Conservation (phyloP, 1,140 invertebrate species). For the Chelonus insularis region DNA sequence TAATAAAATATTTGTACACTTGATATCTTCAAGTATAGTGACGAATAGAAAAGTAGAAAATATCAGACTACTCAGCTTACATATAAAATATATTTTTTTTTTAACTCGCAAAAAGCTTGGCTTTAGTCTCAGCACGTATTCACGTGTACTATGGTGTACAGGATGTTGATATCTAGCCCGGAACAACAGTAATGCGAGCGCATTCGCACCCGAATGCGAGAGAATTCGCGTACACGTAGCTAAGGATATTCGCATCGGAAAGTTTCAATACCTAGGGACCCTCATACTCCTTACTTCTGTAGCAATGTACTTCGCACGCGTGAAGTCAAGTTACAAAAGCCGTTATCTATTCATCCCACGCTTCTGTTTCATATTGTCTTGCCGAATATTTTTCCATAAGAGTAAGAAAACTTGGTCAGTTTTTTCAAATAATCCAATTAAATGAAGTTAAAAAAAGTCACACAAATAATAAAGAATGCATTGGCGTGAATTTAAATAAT, state of each 20-base stretch:
- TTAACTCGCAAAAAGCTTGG: not conserved
- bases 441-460: not conserved
- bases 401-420: not conserved
- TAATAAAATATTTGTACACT: no score
- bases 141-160: not conserved
- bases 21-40: no score
- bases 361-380: not conserved
- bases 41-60: not conserved
- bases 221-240: slow-evolving; percentile 9
- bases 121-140: slow-evolving; percentile 2
- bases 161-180: slow-evolving; percentile 8
- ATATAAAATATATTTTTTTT: slow-evolving; percentile 2
- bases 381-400: not conserved
- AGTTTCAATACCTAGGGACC: slow-evolving; percentile 4
- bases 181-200: slow-evolving; percentile 8
- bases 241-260: slow-evolving; percentile 14
- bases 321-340: slow-evolving; percentile 1
- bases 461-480: not conserved
- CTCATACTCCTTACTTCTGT: not conserved
- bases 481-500: not conserved
- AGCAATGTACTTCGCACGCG: not conserved
- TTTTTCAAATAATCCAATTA: not conserved
- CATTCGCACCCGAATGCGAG: slow-evolving; percentile 1
- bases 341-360: slow-evolving; percentile 6
- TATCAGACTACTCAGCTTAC: not conserved